Base-by-base conservation (phyloP, 2,888 invertebrate genomes). In the Lapara coniferarum region DNA sequence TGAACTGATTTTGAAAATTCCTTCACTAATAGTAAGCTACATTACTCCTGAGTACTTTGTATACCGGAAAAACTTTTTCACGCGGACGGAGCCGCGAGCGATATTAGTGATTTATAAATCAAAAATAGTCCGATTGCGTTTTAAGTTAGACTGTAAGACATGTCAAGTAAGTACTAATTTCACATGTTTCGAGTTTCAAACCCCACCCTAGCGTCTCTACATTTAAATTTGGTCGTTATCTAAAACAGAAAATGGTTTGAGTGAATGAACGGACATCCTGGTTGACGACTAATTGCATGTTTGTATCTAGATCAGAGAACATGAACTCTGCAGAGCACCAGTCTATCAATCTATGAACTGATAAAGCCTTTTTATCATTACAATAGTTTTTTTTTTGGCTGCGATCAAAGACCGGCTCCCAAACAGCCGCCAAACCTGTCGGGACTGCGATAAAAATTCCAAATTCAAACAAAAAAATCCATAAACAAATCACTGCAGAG, bases 401-500 rank as follows among this genome's bases (percentile, higher is more conserved):
- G 8, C 49, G 10, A 59, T 44, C 4, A 12, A 63, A 63, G 7
- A 25, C 49, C 63, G 63, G 63, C 63, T 63, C 46, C 49, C 12
- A 12, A 63, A 63, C 19, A 63, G 46, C 46, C 16, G 12, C 13
- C 63, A 19, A 59, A 49, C 63, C 19, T 63, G 63, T 19, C 19
- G 46, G 10, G 44, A 55, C 49, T 37, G 55, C 30, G 10, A 52
- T 14, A 3, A 16, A 7, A 10, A 16, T 67, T 44, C 53, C 70
- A 68, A 63, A 67, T 70, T 69, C 13, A 25, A 52, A 58, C 44
- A 67, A 71, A 74, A 74, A 75, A 74, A 74, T 75, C 69, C 68
- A 71, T 72, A 76, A 71, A 75, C 71, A 75, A 77, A 74, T 73
- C 76, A 72, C 16, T 73, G 73, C 72, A 69, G 68, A 71, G 77